Evolutionary conservation across 2,888 invertebrate genomes (phyloP).

Genomic region (Malacosoma neustria): DNA sequence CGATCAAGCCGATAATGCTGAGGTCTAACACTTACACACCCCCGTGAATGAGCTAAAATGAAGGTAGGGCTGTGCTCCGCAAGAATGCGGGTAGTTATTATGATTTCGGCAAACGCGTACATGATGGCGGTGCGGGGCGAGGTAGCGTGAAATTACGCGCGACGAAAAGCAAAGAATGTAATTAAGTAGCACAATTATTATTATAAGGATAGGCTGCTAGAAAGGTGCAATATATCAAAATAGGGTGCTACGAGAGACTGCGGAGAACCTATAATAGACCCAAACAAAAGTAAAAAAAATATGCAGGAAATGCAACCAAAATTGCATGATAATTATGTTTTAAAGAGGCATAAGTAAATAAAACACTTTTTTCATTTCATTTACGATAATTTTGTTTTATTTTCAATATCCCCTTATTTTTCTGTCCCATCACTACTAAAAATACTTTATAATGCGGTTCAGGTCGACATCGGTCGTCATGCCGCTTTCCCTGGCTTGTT

Average conservation of each 20-base stretch:
- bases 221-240: no score
- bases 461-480: conserved; percentile 15
- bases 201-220: no score
- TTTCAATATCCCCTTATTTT: conserved; percentile 15
- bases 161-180: no score
- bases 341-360: conserved; percentile 13
- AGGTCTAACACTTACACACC: no score
- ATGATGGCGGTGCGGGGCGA: no score
- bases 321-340: conserved; percentile 17
- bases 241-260: neutral
- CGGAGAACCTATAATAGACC: neutral
- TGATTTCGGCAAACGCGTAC: no score
- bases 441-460: conserved; percentile 19
- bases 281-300: conserved; percentile 16
- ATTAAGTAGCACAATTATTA: no score
- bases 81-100: no score
- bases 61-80: no score
- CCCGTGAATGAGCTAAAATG: no score
- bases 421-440: conserved; percentile 19
- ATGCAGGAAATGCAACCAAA: conserved; percentile 17
- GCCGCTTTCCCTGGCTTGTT: conserved; percentile 7
- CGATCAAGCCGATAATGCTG: neutral
- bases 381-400: conserved; percentile 3
- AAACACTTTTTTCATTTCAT: conserved; percentile 11
- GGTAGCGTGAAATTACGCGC: neutral